Base-by-base conservation (phyloP, 2,888 invertebrate genomes). In the Lepeophtheirus nordmannii region DNA sequence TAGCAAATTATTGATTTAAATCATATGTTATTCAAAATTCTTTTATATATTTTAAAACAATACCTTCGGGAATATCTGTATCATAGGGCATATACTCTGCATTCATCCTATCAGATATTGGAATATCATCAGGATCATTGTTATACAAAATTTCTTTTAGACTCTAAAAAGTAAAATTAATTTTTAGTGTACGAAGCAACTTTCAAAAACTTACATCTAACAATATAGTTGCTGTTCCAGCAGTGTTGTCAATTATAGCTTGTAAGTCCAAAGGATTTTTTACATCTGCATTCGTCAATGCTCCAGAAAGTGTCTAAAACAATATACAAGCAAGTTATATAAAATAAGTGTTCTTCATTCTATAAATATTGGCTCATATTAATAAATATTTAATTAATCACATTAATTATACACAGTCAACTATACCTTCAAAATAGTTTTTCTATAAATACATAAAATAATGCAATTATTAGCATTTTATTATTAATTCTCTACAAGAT, bases 61-160 rank as follows among this genome's bases (percentile, higher is more conserved):
- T 40, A 37, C 65, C 65, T 17, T 65, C 65, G 14, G 58, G 58
- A 58, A 65, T 65, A 37, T 65, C 58, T 30, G 65, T 65, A 58
- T 65, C 65, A 20, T 65, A 65, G 22, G 65, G 65, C 38, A 65
- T 17, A 20, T 56, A 37, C 10, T 57, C 57, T n/a, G 65, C 65
- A 2, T 37, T 39, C 10, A 58, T 58, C 10, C 38, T 39, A 58
- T 65, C 65, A n/a, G 65, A 58, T 40, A 65, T 22, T 7, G 65
- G 65, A 12, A 65, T 38, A 30, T 65, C 58, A 14, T 23, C 23
- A n/a, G 65, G 65, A 56, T 65, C 65, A 30, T 65, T 58, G 58
- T 30, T 17, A 20, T 65, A 65, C 58, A 65, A 17, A 57, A 65
- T 56, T 12, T 14, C 12, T 12, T 65, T 65, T 38, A 65, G 39